Base-by-base conservation (phyloP, 2,113 vertebrate species). In the Gymnarchus niloticus region DNA sequence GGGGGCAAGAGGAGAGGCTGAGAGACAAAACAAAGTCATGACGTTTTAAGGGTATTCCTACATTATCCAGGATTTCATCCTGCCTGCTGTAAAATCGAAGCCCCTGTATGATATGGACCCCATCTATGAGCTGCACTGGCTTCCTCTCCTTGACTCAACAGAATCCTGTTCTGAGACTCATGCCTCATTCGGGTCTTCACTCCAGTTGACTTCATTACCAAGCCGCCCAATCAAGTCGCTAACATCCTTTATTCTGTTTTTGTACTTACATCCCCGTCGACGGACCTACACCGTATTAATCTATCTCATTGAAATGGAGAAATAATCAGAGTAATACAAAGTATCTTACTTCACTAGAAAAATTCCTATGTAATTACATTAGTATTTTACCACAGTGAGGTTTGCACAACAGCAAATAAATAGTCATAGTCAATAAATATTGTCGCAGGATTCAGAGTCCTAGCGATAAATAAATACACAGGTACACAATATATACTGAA, bases 401-500 rank as follows among this genome's bases (percentile, higher is more conserved):
- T 57, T n/a, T 76, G 21, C 28, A 78, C 52, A 82, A 69, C 54
- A 56, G 83, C 87, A 91, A 90, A 93, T 92, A 94, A 94, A 95
- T 94, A 91, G 93, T 93, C 88, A 90, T 87, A 89, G 91, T 94
- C 91, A 95, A 95, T 95, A 94, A 95, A 95, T 95, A 94, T 88
- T 82, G 89, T 86, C 80, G 91, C 91, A 90, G 87, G 85, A 91
- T 91, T 87, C 84, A 88, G 81, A 89, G 85, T 89, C 90, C 87
- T 82, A 81, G 87, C 41, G 49, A 73, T 61, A 87, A 23, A 57
- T 44, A 89, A 85, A 41, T 59, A 61, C 76, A 54, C 81, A 87
- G n/a, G 61, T 84, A 69, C 86, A 85, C 49, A n/a, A n/a, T n/a
- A 82, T 61, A 37, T 54, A 12, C 49, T 10, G 33, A 69, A 57